Evolutionary conservation across 2,113 vertebrate genomes (phyloP), one percentile per base, ranked within the genome.

Genomic region (Cochlearius cochlearius): DNA sequence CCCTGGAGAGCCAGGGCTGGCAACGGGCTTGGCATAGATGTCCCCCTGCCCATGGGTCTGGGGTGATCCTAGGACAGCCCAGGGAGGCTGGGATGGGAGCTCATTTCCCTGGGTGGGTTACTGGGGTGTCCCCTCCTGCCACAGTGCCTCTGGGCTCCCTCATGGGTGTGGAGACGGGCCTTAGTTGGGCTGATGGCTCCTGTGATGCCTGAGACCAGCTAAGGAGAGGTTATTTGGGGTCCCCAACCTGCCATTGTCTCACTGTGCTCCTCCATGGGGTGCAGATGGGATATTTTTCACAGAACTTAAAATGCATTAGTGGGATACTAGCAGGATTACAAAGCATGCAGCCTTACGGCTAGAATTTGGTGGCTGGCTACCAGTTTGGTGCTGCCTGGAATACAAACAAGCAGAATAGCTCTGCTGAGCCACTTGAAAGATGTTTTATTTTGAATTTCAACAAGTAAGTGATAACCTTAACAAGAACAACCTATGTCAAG

Each of bases 321-420:
- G 10, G 14, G 13, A 32, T 56, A 12, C 7, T 27, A 27, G 3
- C 19, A 66, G 8, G 22, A 32, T 43, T 60, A 47, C 14, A 78
- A 38, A 32, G 8, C 29, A n/a, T 1, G 0, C 17, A 79, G 17
- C 5, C 3, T 52, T 47, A 43, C 0, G 2, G 11, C 20, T 66
- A 66, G 36, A 78, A 79, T 43, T 71, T 32, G 11, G 27, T 75
- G 15, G 1, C 1, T 58, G 14, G 9, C 3, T 38, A 25, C 9
- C 0, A 3, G 11, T 43, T 82, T 45, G 12, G 5, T 47, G 5
- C 12, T 75, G 3, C 22, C 17, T 67, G 34, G 26, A 75, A 83
- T 47, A 75, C 9, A 75, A 71, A 52, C 27, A 60, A 56, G 7
- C 19, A 47, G 6, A 45, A 53, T 9, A 58, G 11, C 5, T 49